phyloP scores from a whole-genome alignment of 2,113 vertebrate species.

The Phylloscopus trochiloides region DNA sequence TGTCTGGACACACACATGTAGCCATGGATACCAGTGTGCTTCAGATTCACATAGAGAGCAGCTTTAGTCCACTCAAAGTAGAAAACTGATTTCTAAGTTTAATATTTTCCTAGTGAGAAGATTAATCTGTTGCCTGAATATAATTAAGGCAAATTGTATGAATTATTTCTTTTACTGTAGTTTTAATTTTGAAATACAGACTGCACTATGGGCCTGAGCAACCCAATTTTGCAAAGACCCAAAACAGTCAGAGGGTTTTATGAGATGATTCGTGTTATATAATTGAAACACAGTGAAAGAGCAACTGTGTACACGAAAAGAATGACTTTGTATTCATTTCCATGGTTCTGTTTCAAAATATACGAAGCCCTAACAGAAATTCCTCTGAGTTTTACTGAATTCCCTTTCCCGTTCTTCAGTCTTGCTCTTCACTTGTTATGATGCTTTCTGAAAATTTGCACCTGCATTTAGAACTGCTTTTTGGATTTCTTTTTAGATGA shows the following conservation, averaged over 20 bases:
- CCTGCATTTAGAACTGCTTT: not conserved
- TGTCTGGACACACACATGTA: not conserved
- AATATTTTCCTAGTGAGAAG: not conserved
- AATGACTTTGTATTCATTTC: conserved; percentile 9
- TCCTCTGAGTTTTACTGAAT: not conserved
- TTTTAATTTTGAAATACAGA: not conserved
- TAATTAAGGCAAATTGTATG: not conserved
- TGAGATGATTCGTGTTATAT: not conserved
- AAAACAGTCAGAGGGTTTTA: not conserved
- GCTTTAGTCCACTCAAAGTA: not conserved
- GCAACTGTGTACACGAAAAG: not conserved
- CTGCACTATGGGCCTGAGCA: not conserved
- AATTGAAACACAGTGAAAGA: not conserved
- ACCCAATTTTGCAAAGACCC: not conserved
- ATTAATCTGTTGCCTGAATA: not conserved
- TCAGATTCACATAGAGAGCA: not conserved
- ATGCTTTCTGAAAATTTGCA: not conserved
- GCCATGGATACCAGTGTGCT: not conserved
- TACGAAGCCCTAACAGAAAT: not conserved
- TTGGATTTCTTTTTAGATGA: not conserved
- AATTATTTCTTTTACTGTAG: not conserved
- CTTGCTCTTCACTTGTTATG: fast-evolving
- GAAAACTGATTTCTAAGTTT: not conserved
- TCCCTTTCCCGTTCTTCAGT: not conserved
- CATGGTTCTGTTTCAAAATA: not conserved